Conservation (phyloP, 37 sponge, comb jelly and placozoan species). For the Dysidea cf. avara region DNA sequence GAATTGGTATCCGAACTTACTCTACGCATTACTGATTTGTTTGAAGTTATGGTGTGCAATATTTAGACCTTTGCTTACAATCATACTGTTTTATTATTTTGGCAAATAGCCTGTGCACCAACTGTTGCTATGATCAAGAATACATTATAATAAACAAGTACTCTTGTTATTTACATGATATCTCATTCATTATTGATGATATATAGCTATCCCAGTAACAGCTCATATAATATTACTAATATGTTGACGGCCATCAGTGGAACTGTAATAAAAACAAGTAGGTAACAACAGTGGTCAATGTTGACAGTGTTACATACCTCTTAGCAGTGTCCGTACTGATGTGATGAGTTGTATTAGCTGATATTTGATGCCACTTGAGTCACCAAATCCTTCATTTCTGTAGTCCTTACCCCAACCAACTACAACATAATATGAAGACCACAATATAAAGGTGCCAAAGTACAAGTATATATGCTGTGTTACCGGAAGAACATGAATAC, state of each 20-base stretch:
- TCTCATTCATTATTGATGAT: too few relatives aligned
- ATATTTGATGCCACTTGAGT: constrained; percentile 49
- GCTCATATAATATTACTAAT: constrained; percentile 72
- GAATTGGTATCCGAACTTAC: too few relatives aligned
- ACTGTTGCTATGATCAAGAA: too few relatives aligned
- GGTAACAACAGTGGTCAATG: background rate
- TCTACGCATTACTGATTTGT: too few relatives aligned
- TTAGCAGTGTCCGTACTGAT: constrained; percentile 76
- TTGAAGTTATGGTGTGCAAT: too few relatives aligned
- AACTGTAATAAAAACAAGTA: constrained; percentile 48
- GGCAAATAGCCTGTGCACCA: too few relatives aligned
- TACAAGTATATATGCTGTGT: background rate
- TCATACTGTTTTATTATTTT: too few relatives aligned
- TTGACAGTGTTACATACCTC: constrained; percentile 44
- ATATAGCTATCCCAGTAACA: constrained; percentile 62
- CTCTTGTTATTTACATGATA: too few relatives aligned
- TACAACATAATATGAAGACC: constrained; percentile 1
- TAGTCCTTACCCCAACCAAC: constrained; percentile 78
- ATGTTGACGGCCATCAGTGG: constrained; percentile 74
- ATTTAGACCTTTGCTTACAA: too few relatives aligned
- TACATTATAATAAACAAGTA: too few relatives aligned
- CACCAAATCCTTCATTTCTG: constrained; percentile 79
- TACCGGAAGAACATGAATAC: background rate
- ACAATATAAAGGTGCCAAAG: too few relatives aligned
- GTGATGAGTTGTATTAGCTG: constrained; percentile 66